A percentile compares a stretch with the other conserved stretches of the same genome.
Conservation (phyloP, 2,113 vertebrate species). For the Australoheros scitulus region DNA sequence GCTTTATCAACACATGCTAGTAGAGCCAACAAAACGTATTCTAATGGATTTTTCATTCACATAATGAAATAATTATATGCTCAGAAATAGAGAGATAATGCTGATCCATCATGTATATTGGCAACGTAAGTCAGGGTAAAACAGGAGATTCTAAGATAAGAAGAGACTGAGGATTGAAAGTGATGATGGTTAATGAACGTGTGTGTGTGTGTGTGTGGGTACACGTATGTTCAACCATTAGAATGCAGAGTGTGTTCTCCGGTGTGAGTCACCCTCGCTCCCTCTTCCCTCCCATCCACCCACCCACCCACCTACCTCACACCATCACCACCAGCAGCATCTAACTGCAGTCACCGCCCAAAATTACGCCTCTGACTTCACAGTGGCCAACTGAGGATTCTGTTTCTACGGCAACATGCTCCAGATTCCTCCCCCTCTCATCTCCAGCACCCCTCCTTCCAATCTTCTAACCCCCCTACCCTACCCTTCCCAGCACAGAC, state of each 20-base stretch:
- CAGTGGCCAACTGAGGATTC: conserved; percentile 76
- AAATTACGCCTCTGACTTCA: conserved; percentile 79
- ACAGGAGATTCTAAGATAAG: not conserved
- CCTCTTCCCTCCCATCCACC: not conserved
- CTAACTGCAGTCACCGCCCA: conserved; percentile 76
- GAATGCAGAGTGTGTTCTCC: conserved; percentile 71
- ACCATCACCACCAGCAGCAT: conserved; percentile 67
- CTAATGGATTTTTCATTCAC: conserved; percentile 50
- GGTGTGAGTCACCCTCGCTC: conserved; percentile 70
- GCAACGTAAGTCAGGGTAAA: not conserved
- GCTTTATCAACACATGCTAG: conserved; percentile 39
- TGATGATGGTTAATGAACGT: conserved; percentile 19
- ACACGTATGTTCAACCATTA: conserved; percentile 60
- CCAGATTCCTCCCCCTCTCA: conserved; percentile 65
- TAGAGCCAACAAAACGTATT: conserved; percentile 38
- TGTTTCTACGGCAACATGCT: conserved; percentile 80
- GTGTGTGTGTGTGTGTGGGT: not conserved
- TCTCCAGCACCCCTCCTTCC: conserved; percentile 26
- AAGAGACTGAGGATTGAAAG: not conserved
- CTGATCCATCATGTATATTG: conserved; percentile 15
- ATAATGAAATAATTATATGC: conserved; percentile 67
- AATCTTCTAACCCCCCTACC: not conserved
- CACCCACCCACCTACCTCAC: conserved; percentile 58
- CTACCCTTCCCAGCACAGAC: conserved; percentile 65
- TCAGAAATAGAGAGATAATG: conserved; percentile 15